Base-by-base conservation (phyloP, 2,113 vertebrate genomes). In the Jacana jacana region DNA sequence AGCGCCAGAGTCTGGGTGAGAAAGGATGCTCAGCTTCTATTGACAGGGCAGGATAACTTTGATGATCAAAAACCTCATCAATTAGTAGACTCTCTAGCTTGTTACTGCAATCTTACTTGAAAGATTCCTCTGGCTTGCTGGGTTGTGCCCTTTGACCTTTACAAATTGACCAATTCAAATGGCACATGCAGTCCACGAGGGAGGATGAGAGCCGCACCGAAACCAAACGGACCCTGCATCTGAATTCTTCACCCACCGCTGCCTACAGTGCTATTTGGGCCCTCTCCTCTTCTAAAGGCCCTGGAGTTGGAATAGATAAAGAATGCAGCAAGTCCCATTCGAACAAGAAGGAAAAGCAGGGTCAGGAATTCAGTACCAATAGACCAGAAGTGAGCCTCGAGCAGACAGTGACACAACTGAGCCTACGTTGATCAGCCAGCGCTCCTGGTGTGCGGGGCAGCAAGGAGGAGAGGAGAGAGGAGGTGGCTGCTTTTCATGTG, bases 401-500 rank as follows among this genome's bases (percentile, higher is more conserved):
- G 93, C 89, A 85, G 86, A 63, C 23, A 73, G 93, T n/a, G 72
- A 93, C 10, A 77, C 61, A 39, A 70, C 54, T 84, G 92, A 96
- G 77, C 77, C n/a, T n/a, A 75, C 8, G n/a, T 2, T 61, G 80
- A 73, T 81, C 49, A 72, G 86, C 82, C 87, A 92, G 76, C 40
- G 86, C 82, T 96, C 87, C 33, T 17, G 35, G 64, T 8, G 66
- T 37, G 82, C 81, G 82, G 96, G 95, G 88, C 46, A 30, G 86
- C 10, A 37, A 75, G 23, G 58, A 48, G 72, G 18, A 72, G 77
- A 61, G 33, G 31, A 65, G 23, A 79, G 52, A 55, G 91, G 70
- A 75, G 25, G 24, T 37, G 81, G 52, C 66, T 31, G 63, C 54
- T 93, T 78, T 77, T 51, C 33, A 35, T 9, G 7, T 52, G 33